These are phyloP conservation scores for Drosophila ezoana DNA, from an alignment of 2,888 invertebrate species.

Conservation along the genomic window DNA sequence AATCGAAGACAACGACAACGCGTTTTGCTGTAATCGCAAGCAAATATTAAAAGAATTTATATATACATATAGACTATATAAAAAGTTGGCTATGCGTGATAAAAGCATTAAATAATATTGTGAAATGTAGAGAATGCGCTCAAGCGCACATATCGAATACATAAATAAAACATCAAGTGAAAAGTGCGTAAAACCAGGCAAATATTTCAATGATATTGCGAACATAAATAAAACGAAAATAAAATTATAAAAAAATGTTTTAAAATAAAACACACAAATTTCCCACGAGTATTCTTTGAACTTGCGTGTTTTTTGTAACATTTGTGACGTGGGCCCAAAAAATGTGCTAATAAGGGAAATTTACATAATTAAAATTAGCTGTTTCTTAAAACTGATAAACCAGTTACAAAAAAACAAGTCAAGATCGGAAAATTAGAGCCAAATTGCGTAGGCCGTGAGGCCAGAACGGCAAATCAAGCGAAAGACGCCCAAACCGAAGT, in stretches of 20 bases:
- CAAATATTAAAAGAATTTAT: slow-evolving; percentile 6
- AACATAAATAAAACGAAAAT: slow-evolving; percentile 42
- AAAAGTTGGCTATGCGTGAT: slow-evolving; percentile 21
- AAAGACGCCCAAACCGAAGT: slow-evolving; percentile 55
- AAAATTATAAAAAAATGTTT: slow-evolving; percentile 3
- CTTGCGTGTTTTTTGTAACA: slow-evolving; percentile 41
- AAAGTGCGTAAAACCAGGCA: slow-evolving; percentile 54
- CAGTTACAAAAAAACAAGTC: slow-evolving; percentile 21
- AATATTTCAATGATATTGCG: slow-evolving; percentile 35
- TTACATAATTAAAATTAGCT: slow-evolving; percentile 22
- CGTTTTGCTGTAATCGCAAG: background rate
- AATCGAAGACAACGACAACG: slow-evolving; percentile 71
- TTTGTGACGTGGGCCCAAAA: slow-evolving; percentile 27
- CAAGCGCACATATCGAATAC: slow-evolving; percentile 10
- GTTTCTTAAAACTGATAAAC: slow-evolving; percentile 20
- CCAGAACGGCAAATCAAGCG: slow-evolving; percentile 48
- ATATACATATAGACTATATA: slow-evolving; percentile 11
- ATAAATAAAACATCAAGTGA: slow-evolving; percentile 35
- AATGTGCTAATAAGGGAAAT: slow-evolving; percentile 28
- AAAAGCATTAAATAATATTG: slow-evolving; percentile 59
- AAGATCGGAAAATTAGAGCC: slow-evolving; percentile 31
- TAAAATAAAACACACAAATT: slow-evolving; percentile 30
- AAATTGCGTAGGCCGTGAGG: slow-evolving; percentile 41
- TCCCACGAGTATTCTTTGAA: slow-evolving; percentile 10
- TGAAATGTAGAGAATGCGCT: slow-evolving; percentile 57